These are phyloP conservation scores for Zaprionus inermis DNA, from an alignment of 1,140 invertebrate species.

Conservation along the genomic window DNA sequence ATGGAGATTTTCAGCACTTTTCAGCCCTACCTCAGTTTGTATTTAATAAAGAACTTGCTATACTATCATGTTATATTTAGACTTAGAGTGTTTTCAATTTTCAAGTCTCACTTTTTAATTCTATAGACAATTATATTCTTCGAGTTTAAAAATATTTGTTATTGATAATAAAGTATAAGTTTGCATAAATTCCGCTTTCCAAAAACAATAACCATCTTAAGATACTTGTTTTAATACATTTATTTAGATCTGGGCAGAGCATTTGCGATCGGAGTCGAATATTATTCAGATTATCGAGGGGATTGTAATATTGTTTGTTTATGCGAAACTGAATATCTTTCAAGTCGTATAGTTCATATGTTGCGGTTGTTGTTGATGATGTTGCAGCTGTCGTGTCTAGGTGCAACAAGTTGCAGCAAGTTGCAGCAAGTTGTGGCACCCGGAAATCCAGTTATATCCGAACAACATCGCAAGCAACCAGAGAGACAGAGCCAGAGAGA, in stretches of 20 bases:
- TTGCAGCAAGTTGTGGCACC: slow-evolving; percentile 27
- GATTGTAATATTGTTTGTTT: not conserved
- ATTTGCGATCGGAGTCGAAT: not conserved
- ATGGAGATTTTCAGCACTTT: too few relatives aligned
- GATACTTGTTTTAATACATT: too few relatives aligned
- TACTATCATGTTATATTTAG: too few relatives aligned
- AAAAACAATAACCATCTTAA: too few relatives aligned
- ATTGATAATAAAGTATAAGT: too few relatives aligned
- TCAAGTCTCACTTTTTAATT: too few relatives aligned
- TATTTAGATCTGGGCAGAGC: not conserved
- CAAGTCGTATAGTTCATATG: slow-evolving; percentile 6
- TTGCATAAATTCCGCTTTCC: too few relatives aligned
- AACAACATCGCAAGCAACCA: not conserved
- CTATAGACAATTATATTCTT: too few relatives aligned
- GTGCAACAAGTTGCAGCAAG: slow-evolving; percentile 2
- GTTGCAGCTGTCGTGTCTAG: not conserved
- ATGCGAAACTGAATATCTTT: slow-evolving; percentile 5
- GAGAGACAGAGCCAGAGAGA: not conserved
- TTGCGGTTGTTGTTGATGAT: slow-evolving; percentile 1
- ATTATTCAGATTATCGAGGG: not conserved
- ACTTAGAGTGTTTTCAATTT: too few relatives aligned
- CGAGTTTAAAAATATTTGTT: too few relatives aligned
- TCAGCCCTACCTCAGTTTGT: too few relatives aligned
- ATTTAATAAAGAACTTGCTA: too few relatives aligned
- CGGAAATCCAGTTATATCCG: slow-evolving; percentile 27